These are phyloP conservation scores for Urocolius indicus DNA, from an alignment of 2,113 vertebrate species.

Conservation along the genomic window DNA sequence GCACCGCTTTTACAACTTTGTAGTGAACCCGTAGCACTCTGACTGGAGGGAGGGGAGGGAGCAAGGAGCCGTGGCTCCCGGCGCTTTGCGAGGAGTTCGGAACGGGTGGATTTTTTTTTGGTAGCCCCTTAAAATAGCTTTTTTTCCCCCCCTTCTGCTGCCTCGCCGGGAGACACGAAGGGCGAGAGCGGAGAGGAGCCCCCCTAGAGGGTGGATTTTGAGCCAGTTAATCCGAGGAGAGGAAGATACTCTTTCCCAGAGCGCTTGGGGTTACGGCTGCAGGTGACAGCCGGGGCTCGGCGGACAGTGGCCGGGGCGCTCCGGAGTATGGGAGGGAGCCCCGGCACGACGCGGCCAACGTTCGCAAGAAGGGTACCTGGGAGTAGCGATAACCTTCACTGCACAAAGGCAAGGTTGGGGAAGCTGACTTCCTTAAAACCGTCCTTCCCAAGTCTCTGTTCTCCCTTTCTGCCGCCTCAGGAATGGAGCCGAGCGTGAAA, in stretches of 20 bases:
- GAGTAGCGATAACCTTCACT: not conserved
- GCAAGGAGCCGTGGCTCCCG: not conserved
- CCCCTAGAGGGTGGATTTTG: not conserved
- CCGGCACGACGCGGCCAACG: accelerated
- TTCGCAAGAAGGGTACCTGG: not conserved
- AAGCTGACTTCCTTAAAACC: not conserved
- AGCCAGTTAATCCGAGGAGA: not conserved
- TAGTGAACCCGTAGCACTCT: too few species aligned
- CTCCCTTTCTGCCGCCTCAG: accelerated
- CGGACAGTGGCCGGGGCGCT: not conserved
- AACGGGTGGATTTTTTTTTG: not conserved
- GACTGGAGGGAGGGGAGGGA: not conserved
- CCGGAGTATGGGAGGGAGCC: not conserved
- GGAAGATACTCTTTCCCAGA: not conserved
- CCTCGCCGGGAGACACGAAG: not conserved
- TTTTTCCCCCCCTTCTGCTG: not conserved
- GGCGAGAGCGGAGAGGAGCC: not conserved
- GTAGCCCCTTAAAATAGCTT: not conserved
- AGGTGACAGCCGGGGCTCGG: not conserved
- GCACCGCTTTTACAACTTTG: not conserved
- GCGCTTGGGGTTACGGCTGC: not conserved
- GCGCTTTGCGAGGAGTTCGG: not conserved
- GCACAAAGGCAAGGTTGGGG: not conserved
- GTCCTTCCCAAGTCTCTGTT: not conserved
- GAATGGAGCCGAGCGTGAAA: not conserved